Evolutionary conservation across 1,140 invertebrate genomes (phyloP).

Genomic region (Penaeus japonicus): DNA sequence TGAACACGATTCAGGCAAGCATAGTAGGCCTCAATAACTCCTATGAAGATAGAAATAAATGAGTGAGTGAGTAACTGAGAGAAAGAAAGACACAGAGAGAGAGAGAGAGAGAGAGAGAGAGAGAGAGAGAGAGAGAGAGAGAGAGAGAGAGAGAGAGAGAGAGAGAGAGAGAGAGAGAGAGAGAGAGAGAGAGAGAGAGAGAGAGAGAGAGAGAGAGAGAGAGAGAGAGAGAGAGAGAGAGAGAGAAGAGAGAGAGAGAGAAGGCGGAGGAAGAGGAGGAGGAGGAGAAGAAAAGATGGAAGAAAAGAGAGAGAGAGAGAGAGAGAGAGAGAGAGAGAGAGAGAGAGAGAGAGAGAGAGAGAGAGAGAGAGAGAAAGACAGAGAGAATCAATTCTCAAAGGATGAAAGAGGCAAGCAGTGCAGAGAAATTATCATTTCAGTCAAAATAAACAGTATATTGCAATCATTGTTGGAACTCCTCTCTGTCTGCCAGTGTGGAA

Average conservation of each 20-base stretch:
- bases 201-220: neutral
- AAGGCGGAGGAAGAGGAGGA: neutral
- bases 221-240: neutral
- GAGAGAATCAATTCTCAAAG: too few species aligned
- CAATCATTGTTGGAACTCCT: neutral
- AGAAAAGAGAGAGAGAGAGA: neutral
- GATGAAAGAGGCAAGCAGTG: too few species aligned
- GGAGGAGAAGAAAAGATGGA: neutral
- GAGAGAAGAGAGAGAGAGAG: neutral
- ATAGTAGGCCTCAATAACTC: constrained; percentile 61
- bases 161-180: neutral
- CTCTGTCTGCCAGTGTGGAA: too few species aligned
- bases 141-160: neutral
- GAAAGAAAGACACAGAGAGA: neutral
- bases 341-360: too few species aligned
- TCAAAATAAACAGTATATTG: neutral
- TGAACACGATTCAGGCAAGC: constrained; percentile 68
- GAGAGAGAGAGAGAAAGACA: too few species aligned
- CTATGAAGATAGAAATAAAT: constrained; percentile 52
- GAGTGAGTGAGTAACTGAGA: too few species aligned
- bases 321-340: neutral
- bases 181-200: neutral
- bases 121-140: neutral
- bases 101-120: neutral
- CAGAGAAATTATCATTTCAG: neutral